These are phyloP conservation scores for Drosophila micromelanica DNA, from an alignment of 1,140 invertebrate genomes.

Conservation along the genomic window DNA sequence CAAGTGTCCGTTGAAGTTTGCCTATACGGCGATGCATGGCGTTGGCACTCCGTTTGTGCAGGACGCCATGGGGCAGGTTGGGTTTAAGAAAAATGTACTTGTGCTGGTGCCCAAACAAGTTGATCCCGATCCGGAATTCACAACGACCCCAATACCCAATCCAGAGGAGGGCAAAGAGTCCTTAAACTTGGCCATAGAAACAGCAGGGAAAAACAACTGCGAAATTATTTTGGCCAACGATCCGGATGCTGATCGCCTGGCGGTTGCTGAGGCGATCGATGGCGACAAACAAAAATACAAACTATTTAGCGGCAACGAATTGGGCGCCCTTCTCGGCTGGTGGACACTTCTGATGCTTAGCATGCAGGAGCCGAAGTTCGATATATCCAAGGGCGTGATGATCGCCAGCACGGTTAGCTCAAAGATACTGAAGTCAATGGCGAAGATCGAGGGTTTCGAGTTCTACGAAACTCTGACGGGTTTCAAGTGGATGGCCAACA, in stretches of 20 bases:
- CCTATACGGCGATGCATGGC: constrained; percentile 98
- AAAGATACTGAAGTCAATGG: constrained; percentile 96
- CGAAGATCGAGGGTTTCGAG: constrained; percentile 91
- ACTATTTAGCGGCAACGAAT: constrained; percentile 97
- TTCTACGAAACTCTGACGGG: constrained; percentile 98
- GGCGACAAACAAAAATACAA: constrained; percentile 90
- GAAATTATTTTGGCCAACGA: constrained; percentile 97
- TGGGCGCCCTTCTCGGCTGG: constrained; percentile 97
- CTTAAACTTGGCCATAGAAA: constrained; percentile 92
- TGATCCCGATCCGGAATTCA: constrained; percentile 97
- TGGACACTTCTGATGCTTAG: constrained; percentile 91
- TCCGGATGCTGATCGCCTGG: constrained; percentile 98
- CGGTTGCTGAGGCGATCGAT: constrained; percentile 91
- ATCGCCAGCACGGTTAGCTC: constrained; percentile 98
- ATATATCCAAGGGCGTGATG: constrained; percentile 89
- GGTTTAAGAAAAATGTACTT: constrained; percentile 85
- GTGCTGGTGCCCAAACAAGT: constrained; percentile 93
- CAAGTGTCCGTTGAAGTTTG: constrained; percentile 54
- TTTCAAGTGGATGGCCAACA: constrained; percentile 99
- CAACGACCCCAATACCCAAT: constrained; percentile 97
- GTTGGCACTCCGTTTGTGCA: constrained; percentile 94
- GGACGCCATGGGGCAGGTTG: constrained; percentile 91
- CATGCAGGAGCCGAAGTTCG: constrained; percentile 84
- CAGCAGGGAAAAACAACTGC: constrained; percentile 90
- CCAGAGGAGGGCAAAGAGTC: constrained; percentile 98